Evolutionary conservation across 2,113 vertebrate genomes (phyloP).

Genomic region (Centropus bengalensis): DNA sequence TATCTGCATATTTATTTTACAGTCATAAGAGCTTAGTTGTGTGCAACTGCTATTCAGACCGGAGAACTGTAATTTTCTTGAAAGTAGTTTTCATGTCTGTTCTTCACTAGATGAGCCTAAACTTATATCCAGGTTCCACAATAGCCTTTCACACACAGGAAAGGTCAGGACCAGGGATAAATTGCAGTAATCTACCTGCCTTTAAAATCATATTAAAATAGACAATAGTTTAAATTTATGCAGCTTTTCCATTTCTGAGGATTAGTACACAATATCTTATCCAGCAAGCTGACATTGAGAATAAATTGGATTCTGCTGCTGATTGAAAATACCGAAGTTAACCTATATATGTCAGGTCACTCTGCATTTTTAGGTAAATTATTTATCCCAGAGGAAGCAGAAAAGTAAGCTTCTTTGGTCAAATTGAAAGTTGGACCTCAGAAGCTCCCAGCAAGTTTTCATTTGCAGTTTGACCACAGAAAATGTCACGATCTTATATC

Average conservation of each 20-base stretch:
- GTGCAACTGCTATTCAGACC: background rate
- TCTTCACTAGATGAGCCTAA: background rate
- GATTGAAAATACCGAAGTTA: background rate
- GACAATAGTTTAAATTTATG: background rate
- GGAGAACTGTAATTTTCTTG: background rate
- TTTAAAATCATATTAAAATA: background rate
- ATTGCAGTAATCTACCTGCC: background rate
- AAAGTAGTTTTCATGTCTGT: background rate
- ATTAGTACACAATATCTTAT: background rate
- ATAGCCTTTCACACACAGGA: background rate
- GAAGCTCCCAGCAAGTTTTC: background rate
- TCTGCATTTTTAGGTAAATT: background rate
- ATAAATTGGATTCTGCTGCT: background rate
- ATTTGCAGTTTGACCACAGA: background rate
- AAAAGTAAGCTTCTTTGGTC: background rate
- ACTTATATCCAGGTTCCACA: background rate
- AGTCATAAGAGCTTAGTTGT: background rate
- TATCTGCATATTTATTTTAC: background rate
- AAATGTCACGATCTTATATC: background rate
- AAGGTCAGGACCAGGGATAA: background rate
- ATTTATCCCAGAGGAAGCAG: background rate
- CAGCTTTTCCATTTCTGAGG: background rate
- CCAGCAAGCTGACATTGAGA: background rate
- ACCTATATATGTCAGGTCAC: background rate
- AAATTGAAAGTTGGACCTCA: background rate